These are phyloP conservation scores for Eidolon helvum DNA, from an alignment of 2,113 vertebrate species.

Conservation along the genomic window DNA sequence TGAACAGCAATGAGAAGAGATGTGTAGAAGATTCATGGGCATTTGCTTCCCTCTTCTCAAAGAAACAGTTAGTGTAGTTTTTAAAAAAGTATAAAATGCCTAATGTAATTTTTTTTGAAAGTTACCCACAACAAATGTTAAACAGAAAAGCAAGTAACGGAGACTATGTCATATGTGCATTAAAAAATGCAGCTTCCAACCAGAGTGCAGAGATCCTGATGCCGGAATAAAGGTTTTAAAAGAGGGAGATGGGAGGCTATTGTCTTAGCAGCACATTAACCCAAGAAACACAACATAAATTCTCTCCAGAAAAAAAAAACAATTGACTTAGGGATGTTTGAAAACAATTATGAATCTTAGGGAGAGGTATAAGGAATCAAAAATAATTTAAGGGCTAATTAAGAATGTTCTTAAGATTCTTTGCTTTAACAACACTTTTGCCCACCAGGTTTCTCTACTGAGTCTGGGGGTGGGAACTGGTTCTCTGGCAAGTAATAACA, in stretches of 20 bases:
- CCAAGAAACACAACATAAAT: not conserved
- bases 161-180: not conserved
- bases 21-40: accelerated
- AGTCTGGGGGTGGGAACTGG: too few relatives aligned
- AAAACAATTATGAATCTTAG: not conserved
- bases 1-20: not conserved
- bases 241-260: not conserved
- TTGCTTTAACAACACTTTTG: not conserved
- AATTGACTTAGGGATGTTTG: not conserved
- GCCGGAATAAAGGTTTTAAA: not conserved
- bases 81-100: not conserved
- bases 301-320: not conserved
- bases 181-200: not conserved
- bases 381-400: not conserved
- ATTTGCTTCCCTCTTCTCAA: not conserved
- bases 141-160: not conserved
- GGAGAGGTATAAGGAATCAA: not conserved
- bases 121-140: not conserved
- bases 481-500: not conserved
- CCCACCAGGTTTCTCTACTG: not conserved
- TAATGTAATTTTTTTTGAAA: not conserved
- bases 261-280: not conserved
- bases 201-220: not conserved
- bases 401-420: not conserved
- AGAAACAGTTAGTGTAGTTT: not conserved